Base-by-base conservation (phyloP, 2,113 vertebrate genomes). In the Gorsachius goisagi region DNA sequence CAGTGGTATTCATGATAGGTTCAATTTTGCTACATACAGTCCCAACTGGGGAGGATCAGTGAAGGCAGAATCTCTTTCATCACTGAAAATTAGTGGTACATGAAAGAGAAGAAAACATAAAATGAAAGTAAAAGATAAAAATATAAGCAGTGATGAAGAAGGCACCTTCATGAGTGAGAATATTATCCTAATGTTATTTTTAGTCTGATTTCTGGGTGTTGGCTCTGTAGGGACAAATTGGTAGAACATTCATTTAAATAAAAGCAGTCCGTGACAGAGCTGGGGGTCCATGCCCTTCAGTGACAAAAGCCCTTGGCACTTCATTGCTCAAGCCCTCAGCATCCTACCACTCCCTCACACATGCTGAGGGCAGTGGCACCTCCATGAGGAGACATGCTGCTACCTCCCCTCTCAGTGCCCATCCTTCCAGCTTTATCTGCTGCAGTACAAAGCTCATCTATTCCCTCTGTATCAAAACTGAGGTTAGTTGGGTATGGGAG, bases 401-500 rank as follows among this genome's bases (percentile, higher is more conserved):
- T 94, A 22, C 23, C 27, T 30, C 9, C 8, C n/a, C 9, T 63
- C 37, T 73, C 3, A 1, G 5, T 76, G 23, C 3, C 23, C 9
- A 3, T 33, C 11, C 30, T 83, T 92, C 30, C 63, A 92, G 7
- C 27, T 73, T 47, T 5, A 5, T 5, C 47, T 76, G 26, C 24
- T 27, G 37, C 23, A 67, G 14, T 23, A 44, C 20, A 52, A 5
- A 35, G 27, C 2, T 73, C 6, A 14, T 72, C 44, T 44, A 15
- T 14, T 33, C 4, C 10, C 15, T 86, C 24, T 74, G 9, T 33
- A 28, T 14, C 39, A 63, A 58, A 82, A 86, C 3, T n/a, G 27
- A 62, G 21, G 19, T 9, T 24, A 76, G 16, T 2, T 9, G 2
- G 15, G 9, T 32, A 15, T 0, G 3, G 9, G 11, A 35, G 19